These are phyloP conservation scores for Monarcha castaneiventris DNA, from an alignment of 2,113 vertebrate species.

Conservation along the genomic window DNA sequence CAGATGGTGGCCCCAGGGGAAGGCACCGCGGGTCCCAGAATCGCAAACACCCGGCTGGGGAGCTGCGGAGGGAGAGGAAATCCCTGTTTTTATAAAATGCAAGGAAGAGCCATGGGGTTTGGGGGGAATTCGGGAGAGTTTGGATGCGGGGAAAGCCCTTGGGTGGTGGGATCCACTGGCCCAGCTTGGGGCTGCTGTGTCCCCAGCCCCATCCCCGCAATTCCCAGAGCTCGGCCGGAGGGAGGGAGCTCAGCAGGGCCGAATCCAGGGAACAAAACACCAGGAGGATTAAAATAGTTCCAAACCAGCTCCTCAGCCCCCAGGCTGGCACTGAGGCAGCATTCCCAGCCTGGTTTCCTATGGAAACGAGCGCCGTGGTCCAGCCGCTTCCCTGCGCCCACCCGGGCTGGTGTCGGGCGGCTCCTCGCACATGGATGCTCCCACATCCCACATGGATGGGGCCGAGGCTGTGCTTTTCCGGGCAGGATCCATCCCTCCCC, in stretches of 20 bases:
- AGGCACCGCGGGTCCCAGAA: accelerated
- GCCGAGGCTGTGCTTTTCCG: not conserved
- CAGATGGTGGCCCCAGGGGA: accelerated
- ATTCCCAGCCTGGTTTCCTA: slow-evolving; percentile 41
- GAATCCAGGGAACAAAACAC: not conserved
- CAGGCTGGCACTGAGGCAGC: not conserved
- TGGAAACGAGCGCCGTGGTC: slow-evolving; percentile 15
- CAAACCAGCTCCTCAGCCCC: not conserved
- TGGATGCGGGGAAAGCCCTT: not conserved
- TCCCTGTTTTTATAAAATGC: accelerated
- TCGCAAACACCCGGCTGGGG: accelerated
- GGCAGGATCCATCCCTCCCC: accelerated
- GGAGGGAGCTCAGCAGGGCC: accelerated
- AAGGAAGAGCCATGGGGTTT: accelerated
- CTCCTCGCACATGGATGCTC: not conserved
- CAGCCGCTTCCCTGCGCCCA: not conserved
- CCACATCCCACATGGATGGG: accelerated
- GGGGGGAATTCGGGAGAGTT: accelerated
- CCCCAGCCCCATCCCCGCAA: not conserved
- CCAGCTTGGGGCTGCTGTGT: not conserved
- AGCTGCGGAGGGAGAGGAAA: accelerated
- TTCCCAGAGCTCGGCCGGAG: accelerated
- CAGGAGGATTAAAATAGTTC: not conserved
- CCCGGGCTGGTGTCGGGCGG: not conserved
- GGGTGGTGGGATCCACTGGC: not conserved